Conservation (phyloP, 2,797 vertebrate genomes). For the Coreius guichenoti region DNA sequence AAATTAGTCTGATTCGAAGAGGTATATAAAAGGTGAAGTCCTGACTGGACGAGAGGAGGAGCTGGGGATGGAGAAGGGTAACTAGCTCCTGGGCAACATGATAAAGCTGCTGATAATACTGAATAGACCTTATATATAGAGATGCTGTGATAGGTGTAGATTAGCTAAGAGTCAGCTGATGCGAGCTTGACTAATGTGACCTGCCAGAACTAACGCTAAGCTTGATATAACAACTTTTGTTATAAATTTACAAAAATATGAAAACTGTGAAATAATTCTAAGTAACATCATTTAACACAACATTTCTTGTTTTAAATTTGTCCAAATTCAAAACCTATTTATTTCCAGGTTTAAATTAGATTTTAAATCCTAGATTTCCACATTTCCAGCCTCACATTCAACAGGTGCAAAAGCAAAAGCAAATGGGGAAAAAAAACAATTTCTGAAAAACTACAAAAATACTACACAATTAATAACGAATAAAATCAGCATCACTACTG, state of each 20-base stretch:
- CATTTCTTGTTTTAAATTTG: background rate
- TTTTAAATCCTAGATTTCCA: background rate
- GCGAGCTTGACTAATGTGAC: no score
- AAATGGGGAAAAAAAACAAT: background rate
- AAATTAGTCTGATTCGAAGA: no score
- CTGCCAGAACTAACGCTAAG: no score
- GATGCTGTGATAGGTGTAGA: no score
- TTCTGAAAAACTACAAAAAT: conserved; percentile 13
- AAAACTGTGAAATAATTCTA: background rate
- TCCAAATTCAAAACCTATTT: background rate
- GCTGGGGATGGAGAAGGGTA: no score
- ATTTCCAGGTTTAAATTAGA: background rate
- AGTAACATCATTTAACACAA: background rate
- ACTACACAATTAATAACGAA: background rate
- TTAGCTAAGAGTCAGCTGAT: no score
- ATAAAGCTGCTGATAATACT: no score
- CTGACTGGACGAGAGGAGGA: no score
- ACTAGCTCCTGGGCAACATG: no score
- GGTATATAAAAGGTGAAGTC: no score
- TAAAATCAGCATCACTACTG: conserved; percentile 1
- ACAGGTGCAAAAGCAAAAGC: conserved; percentile 3
- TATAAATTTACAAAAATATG: background rate
- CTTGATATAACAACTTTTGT: background rate
- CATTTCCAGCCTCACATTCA: background rate
- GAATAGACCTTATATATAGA: no score